phyloP scores from a whole-genome alignment of 2,113 vertebrate genomes.

The Synchiropus splendidus region DNA sequence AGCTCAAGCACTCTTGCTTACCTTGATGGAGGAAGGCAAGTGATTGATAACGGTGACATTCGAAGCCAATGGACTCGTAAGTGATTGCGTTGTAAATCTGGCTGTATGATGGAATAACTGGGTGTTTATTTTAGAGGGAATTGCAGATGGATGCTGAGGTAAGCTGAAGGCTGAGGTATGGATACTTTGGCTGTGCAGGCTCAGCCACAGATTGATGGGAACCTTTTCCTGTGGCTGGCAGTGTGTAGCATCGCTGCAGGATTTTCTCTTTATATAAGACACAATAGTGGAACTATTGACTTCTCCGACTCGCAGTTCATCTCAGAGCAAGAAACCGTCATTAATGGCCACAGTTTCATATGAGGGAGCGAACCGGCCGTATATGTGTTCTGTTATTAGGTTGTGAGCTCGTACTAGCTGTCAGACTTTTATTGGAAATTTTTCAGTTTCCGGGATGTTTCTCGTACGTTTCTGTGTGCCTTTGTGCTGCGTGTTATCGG shows the following conservation, averaged over 20 bases:
- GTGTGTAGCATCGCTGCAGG: too few relatives aligned
- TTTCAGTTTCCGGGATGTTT: too few relatives aligned
- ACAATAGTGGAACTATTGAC: slow-evolving; percentile 20
- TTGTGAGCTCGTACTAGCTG: slow-evolving; percentile 1
- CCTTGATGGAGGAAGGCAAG: slow-evolving; percentile 63
- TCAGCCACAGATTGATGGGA: slow-evolving; percentile 35
- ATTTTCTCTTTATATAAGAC: slow-evolving; percentile 14
- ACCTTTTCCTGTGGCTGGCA: too few relatives aligned
- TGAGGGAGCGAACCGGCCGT: slow-evolving; percentile 14
- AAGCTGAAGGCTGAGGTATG: slow-evolving; percentile 53
- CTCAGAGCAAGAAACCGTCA: neutral
- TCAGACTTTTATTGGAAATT: neutral
- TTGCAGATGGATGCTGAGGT: slow-evolving; percentile 62
- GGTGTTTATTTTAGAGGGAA: slow-evolving; percentile 58
- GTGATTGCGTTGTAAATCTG: slow-evolving; percentile 70
- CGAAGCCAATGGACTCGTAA: slow-evolving; percentile 64
- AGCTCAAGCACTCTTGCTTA: slow-evolving; percentile 52
- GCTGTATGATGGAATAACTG: slow-evolving; percentile 60
- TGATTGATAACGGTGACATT: slow-evolving; percentile 66
- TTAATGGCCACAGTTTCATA: slow-evolving; percentile 1
- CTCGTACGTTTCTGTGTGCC: too few relatives aligned
- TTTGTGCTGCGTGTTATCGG: too few relatives aligned
- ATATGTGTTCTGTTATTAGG: slow-evolving; percentile 6
- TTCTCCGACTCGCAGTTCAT: slow-evolving; percentile 4
- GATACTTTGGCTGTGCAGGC: slow-evolving; percentile 10